Evolutionary conservation across 2,113 vertebrate species (phyloP).

Genomic region (Oncorhynchus tshawytscha): DNA sequence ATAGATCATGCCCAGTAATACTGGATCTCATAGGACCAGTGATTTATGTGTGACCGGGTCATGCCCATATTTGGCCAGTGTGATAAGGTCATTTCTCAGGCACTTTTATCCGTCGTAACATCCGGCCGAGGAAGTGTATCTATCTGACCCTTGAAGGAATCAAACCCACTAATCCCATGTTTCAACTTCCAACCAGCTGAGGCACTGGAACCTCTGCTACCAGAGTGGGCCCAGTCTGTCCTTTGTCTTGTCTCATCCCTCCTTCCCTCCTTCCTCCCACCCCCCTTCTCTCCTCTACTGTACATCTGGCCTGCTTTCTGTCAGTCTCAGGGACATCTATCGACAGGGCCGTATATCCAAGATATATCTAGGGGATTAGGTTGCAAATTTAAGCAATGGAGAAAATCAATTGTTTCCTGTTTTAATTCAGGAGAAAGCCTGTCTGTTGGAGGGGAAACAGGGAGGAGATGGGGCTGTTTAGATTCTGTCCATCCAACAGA

Average conservation of each 20-base stretch:
- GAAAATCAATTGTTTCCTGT: slow-evolving; percentile 73
- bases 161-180: not conserved
- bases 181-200: not conserved
- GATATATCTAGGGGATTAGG: slow-evolving; percentile 69
- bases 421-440: slow-evolving; percentile 75
- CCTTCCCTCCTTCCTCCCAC: not conserved
- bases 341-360: slow-evolving; percentile 63
- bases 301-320: slow-evolving; percentile 47
- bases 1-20: not conserved
- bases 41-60: no score
- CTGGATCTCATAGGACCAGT: not conserved
- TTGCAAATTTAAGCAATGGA: slow-evolving; percentile 73
- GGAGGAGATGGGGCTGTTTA: slow-evolving; percentile 36
- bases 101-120: no score
- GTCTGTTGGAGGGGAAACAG: slow-evolving; percentile 42
- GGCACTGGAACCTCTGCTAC: not conserved
- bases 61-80: no score
- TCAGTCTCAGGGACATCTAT: slow-evolving; percentile 51
- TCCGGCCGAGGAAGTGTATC: no score
- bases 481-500: not conserved
- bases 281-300: slow-evolving; percentile 20
- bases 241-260: not conserved
- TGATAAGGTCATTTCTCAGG: no score
- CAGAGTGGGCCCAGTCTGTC: not conserved
- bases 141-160: slow-evolving; percentile 16